These are phyloP conservation scores for Cossypha polioptera DNA, from an alignment of 2,797 vertebrate species.

Conservation along the genomic window DNA sequence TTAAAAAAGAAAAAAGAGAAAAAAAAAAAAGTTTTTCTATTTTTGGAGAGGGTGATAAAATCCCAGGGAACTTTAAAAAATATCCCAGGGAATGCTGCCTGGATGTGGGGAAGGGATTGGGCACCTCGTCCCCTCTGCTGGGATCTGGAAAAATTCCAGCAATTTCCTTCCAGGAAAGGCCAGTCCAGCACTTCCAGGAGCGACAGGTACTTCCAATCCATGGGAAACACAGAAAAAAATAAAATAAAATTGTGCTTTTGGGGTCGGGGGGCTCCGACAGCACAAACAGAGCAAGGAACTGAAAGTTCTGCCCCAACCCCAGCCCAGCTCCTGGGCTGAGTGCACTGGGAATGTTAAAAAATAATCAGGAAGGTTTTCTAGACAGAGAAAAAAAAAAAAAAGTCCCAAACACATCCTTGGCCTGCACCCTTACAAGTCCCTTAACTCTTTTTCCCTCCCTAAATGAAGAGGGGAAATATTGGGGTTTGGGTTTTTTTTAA, in stretches of 20 bases:
- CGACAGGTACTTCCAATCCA: conserved; percentile 68
- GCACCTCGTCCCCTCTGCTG: rapidly evolving
- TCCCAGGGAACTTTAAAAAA: rapidly evolving
- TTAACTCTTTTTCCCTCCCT: conserved; percentile 12
- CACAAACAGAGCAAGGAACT: not conserved
- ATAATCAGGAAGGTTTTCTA: conserved; percentile 67
- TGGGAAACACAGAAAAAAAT: not conserved
- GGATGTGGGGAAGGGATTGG: not conserved
- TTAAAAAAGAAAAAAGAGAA: not conserved
- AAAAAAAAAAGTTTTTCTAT: not conserved
- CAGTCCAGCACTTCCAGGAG: not conserved
- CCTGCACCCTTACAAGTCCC: conserved; percentile 50
- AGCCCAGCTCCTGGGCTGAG: not conserved
- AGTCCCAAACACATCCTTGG: conserved; percentile 57
- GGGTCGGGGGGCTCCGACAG: not conserved
- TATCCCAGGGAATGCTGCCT: rapidly evolving
- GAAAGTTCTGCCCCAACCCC: not conserved
- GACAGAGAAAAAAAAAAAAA: conserved; percentile 44
- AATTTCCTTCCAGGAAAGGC: conserved; percentile 29
- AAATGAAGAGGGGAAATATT: not conserved
- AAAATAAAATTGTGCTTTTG: not conserved
- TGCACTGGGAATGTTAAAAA: conserved; percentile 35
- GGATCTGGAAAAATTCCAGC: conserved; percentile 46
- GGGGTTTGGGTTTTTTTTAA: not conserved
- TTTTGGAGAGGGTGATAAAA: not conserved